These are phyloP conservation scores for Chaetodon trifascialis DNA, from an alignment of 2,113 vertebrate genomes.

Conservation along the genomic window DNA sequence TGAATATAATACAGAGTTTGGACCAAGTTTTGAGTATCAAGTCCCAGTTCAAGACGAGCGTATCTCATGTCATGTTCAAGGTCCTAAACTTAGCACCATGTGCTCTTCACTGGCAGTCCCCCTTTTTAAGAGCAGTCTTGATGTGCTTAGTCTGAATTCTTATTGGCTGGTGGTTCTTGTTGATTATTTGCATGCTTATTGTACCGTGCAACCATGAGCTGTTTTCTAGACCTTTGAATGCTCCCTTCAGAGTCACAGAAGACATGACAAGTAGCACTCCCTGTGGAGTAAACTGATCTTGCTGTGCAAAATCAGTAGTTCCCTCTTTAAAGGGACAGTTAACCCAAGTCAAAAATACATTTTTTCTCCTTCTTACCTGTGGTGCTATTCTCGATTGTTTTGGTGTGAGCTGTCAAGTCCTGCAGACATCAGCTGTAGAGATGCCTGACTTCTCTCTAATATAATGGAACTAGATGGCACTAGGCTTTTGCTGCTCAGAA, in stretches of 20 bases:
- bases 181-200: neutral
- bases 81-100: neutral
- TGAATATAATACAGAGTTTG: neutral
- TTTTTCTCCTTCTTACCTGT: too few species aligned
- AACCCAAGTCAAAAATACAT: too few species aligned
- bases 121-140: neutral
- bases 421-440: too few species aligned
- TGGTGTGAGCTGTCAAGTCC: too few species aligned
- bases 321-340: neutral
- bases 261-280: neutral
- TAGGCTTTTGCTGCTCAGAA: too few species aligned
- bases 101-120: neutral
- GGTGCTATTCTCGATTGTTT: too few species aligned
- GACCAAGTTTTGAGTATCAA: neutral
- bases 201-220: neutral
- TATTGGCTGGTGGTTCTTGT: neutral
- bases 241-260: neutral
- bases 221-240: neutral
- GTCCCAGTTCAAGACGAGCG: neutral
- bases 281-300: neutral
- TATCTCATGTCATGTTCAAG: neutral
- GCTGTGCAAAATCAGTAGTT: neutral
- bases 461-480: too few species aligned
- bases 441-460: too few species aligned
- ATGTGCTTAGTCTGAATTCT: neutral